Evolutionary conservation across 2,888 invertebrate genomes (phyloP).

Genomic region (Patella ulyssiponensis): DNA sequence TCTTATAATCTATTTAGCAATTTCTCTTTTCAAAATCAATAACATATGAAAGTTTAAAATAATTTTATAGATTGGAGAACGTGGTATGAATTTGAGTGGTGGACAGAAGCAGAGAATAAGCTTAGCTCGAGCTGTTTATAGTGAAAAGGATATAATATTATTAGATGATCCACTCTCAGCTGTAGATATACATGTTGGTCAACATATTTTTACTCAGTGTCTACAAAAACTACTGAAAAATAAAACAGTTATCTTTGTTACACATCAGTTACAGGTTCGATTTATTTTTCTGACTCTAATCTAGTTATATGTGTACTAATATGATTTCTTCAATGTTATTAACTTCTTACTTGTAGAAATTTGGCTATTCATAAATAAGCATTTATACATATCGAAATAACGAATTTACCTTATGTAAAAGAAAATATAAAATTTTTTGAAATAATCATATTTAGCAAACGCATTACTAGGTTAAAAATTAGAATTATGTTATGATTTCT

Average conservation of each 20-base stretch:
- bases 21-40: not conserved
- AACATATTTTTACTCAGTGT: conserved; percentile 60
- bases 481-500: too few relatives aligned
- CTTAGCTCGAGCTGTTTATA: conserved; percentile 64
- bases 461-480: too few relatives aligned
- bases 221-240: conserved; percentile 51
- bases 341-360: too few relatives aligned
- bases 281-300: too few relatives aligned
- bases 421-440: too few relatives aligned
- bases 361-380: too few relatives aligned
- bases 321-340: too few relatives aligned
- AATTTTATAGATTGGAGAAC: conserved; percentile 58
- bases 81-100: conserved; percentile 63
- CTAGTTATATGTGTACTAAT: too few relatives aligned
- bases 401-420: too few relatives aligned
- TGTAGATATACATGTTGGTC: conserved; percentile 64
- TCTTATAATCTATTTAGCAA: not conserved
- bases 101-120: conserved; percentile 66
- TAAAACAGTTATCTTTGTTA: conserved; percentile 63
- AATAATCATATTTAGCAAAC: too few relatives aligned
- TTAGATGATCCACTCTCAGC: conserved; percentile 66
- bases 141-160: conserved; percentile 59
- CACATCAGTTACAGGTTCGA: conserved; percentile 63
- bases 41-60: not conserved
- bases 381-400: too few relatives aligned